Evolutionary conservation across 1,140 invertebrate genomes (phyloP).

Genomic region (Riptortus pedestris): DNA sequence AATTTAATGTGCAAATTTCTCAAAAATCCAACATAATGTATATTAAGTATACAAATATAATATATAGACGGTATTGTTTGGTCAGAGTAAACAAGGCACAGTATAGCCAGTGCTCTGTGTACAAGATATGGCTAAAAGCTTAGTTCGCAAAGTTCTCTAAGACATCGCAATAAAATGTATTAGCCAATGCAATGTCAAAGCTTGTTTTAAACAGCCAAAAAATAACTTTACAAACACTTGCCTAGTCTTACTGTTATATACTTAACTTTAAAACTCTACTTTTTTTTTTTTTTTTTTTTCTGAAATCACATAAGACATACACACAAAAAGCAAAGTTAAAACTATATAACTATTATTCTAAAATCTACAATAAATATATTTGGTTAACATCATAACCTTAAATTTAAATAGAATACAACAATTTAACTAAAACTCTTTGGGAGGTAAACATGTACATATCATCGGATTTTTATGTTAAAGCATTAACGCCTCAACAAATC

Average conservation of each 20-base stretch:
- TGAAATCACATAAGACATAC: constrained; percentile 28
- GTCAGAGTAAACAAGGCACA: constrained; percentile 16
- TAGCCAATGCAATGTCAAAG: constrained; percentile 23
- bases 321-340: constrained; percentile 28
- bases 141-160: constrained; percentile 23
- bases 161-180: constrained; percentile 19
- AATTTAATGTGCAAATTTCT: constrained; percentile 14
- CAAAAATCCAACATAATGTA: constrained; percentile 13
- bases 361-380: constrained; percentile 28
- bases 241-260: constrained; percentile 24
- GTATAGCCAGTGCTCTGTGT: constrained; percentile 21
- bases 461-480: constrained; percentile 19
- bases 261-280: constrained; percentile 14
- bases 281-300: constrained; percentile 20
- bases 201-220: constrained; percentile 25
- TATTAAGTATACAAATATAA: constrained; percentile 15
- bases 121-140: constrained; percentile 25
- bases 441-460: constrained; percentile 25
- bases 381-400: constrained; percentile 31
- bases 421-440: constrained; percentile 29
- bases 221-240: constrained; percentile 27
- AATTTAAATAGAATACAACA: constrained; percentile 30
- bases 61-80: constrained; percentile 17
- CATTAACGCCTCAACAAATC: constrained; percentile 19
- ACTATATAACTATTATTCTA: constrained; percentile 28